phyloP scores from a whole-genome alignment of 2,888 invertebrate genomes.

The Apodemia hepburni region DNA sequence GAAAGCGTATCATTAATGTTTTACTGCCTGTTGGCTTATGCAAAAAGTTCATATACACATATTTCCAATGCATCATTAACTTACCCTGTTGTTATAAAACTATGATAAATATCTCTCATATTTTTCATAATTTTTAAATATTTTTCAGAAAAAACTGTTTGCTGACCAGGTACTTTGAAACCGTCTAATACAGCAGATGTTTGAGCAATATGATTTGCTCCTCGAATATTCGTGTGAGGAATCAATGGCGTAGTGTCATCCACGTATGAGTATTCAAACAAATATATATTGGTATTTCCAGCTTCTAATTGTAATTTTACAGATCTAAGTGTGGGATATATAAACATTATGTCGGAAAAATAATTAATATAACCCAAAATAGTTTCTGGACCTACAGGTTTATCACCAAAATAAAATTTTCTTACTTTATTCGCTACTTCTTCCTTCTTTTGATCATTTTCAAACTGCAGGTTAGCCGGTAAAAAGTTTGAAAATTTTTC shows the following conservation, averaged over 20 bases:
- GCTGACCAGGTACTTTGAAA: constrained; percentile 1
- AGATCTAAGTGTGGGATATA: constrained; percentile 38
- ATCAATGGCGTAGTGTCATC: constrained; percentile 36
- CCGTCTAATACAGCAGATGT: constrained; percentile 29
- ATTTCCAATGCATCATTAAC: neutral
- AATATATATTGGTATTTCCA: constrained; percentile 39
- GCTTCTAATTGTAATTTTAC: constrained; percentile 34
- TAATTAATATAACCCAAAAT: constrained; percentile 36
- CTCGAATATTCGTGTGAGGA: constrained; percentile 35
- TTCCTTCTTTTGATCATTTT: constrained; percentile 39
- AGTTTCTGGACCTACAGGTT: constrained; percentile 33
- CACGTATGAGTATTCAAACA: constrained; percentile 46
- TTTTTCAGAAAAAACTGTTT: constrained; percentile 19
- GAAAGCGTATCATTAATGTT: too few species aligned
- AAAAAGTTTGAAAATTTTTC: constrained; percentile 49
- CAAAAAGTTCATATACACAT: too few species aligned
- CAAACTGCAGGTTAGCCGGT: constrained; percentile 46
- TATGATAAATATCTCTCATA: constrained; percentile 26
- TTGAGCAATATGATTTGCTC: constrained; percentile 42
- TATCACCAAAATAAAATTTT: constrained; percentile 42
- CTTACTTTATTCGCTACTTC: constrained; percentile 39
- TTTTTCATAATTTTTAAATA: constrained; percentile 18
- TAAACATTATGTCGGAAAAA: constrained; percentile 49
- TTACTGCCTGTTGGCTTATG: too few species aligned
- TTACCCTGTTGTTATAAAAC: constrained; percentile 26